Conservation (phyloP, 2,113 vertebrate species). For the Cepphus grylle region DNA sequence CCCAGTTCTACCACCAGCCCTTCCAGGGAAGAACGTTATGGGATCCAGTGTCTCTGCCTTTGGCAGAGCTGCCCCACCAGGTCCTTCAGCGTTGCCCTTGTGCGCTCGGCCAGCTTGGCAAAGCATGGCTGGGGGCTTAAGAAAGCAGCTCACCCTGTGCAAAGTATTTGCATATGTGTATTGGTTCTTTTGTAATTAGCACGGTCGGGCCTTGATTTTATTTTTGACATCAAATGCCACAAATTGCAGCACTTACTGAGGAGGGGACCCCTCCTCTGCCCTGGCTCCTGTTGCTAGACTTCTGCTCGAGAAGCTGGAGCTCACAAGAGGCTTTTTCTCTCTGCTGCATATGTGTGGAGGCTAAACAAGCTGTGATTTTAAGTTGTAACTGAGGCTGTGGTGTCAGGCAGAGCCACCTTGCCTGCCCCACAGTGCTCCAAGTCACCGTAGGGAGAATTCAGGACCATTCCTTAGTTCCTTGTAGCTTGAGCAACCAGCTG, state of each 20-base stretch:
- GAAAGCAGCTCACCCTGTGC: not conserved
- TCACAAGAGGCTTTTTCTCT: not conserved
- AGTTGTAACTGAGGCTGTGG: not conserved
- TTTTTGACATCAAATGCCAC: not conserved
- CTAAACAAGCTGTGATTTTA: not conserved
- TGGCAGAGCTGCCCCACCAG: fast-evolving
- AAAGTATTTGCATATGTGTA: not conserved
- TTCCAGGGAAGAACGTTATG: not conserved
- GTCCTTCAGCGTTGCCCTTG: not conserved
- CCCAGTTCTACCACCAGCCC: not conserved
- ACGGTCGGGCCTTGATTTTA: not conserved
- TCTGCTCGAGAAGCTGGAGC: not conserved
- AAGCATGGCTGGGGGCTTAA: not conserved
- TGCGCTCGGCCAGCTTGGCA: fast-evolving
- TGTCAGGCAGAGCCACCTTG: not conserved
- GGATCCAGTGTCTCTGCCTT: not conserved
- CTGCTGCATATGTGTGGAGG: fast-evolving
- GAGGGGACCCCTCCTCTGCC: not conserved
- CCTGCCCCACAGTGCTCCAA: fast-evolving
- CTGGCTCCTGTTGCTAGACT: not conserved
- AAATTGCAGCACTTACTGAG: not conserved
- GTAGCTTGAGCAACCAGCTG: not conserved
- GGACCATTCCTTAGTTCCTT: not conserved
- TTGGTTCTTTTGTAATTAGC: not conserved
- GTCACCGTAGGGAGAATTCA: not conserved